Base-by-base conservation (phyloP, 2,888 invertebrate genomes). In the Leucoma salicis region DNA sequence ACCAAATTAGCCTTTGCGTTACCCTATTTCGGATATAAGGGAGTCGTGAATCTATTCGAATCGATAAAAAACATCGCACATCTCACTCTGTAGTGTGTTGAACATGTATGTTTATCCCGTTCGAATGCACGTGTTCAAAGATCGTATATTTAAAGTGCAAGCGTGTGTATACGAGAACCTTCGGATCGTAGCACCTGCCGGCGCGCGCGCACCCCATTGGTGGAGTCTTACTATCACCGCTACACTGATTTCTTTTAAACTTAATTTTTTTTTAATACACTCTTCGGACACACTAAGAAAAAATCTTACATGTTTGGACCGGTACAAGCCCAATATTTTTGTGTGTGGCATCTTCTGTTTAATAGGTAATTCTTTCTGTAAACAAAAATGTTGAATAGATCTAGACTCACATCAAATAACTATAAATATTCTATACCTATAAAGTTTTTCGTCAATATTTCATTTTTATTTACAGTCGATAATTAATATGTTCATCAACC, bases 1-100 rank as follows among this genome's bases (percentile, higher is more conserved):
- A 90, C 89, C 90, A 90, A 90, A 90, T 90, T 90, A 90, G 89
- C 88, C 87, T 89, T 90, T 88, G 86, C 89, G 89, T 90, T 90
- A 90, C 90, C 90, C 90, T 87, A 89, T 90, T 88, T 90, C 83
- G 86, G 82, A 87, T 86, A 88, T 82, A 86, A 82, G 85, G 86
- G 86, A 88, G 83, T 88, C 83, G 84, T 88, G 90, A 87, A 89
- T 89, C 86, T 88, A 88, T 88, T 85, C 86, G 82, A 76, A 73
- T 76, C 74, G 66, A 83, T 83, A 90, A 87, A 88, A 88, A 87
- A 85, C 78, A 74, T 82, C 57, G 38, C 53, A 57, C 48, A 50
- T 90, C 90, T 69, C 78, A 49, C 64, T 88, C 77, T 47, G 49
- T 41, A 62, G 42, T 50, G 51, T 36, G 58, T 16, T 24, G 15